These are phyloP conservation scores for Batillaria attramentaria DNA, from an alignment of 1,140 invertebrate species.

Conservation along the genomic window DNA sequence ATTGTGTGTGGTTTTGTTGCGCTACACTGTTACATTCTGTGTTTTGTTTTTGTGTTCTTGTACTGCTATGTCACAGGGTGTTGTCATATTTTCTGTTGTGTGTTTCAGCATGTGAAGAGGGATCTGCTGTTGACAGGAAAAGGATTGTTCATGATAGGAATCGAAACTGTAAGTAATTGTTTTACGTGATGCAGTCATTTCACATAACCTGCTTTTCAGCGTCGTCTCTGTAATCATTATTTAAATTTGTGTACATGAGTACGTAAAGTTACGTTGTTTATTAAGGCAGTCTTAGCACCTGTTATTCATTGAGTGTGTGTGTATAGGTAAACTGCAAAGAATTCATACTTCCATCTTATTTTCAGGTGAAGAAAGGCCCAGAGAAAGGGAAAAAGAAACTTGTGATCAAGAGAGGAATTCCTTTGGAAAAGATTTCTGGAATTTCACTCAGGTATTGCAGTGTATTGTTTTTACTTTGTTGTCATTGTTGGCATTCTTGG, in stretches of 20 bases:
- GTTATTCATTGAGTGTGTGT: no score
- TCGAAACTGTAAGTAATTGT: conserved; percentile 61
- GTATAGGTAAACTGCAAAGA: no score
- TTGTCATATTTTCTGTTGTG: not conserved
- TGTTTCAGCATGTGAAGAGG: conserved; percentile 74
- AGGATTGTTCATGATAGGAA: conserved; percentile 74
- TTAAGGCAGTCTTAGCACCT: no score
- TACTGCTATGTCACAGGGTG: not conserved
- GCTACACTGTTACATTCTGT: no score
- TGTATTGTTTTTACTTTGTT: not conserved
- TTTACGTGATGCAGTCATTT: no score
- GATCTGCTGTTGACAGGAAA: conserved; percentile 81
- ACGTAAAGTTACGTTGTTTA: no score
- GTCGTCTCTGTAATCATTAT: no score
- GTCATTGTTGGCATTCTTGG: no score
- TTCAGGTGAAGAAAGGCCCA: conserved; percentile 75
- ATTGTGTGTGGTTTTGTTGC: no score
- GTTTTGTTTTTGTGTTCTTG: not conserved
- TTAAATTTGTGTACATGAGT: no score
- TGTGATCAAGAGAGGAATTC: conserved; percentile 79
- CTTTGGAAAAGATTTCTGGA: conserved; percentile 77
- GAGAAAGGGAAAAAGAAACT: conserved; percentile 77
- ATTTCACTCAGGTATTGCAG: conserved; percentile 75
- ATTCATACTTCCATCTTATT: no score
- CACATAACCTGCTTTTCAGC: no score